Evolutionary conservation across 2,797 vertebrate species (phyloP).

Genomic region (Sarcophilus harrisii): DNA sequence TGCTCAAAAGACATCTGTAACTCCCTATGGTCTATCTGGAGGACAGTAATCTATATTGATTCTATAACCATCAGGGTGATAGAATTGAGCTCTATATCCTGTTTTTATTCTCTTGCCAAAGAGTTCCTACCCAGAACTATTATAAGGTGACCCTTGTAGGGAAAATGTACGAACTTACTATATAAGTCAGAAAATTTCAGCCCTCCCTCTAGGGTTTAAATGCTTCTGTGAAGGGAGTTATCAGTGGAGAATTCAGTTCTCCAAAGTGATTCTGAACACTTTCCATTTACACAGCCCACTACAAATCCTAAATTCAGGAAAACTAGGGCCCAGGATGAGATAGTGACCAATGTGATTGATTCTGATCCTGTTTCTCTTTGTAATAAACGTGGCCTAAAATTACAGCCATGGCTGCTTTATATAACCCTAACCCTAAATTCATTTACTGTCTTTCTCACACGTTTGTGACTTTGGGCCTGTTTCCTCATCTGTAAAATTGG

Average conservation of each 20-base stretch:
- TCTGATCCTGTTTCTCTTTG: background rate
- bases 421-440: no score
- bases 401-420: background rate
- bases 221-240: background rate
- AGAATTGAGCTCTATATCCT: background rate
- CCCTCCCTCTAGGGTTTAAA: background rate
- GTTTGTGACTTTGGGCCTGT: accelerated
- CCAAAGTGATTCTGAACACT: background rate
- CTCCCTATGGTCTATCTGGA: background rate
- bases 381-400: background rate
- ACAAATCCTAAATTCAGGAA: background rate
- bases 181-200: background rate
- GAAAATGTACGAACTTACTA: background rate
- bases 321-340: background rate
- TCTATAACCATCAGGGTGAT: background rate
- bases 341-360: background rate
- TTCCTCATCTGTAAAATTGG: background rate
- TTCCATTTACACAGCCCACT: background rate
- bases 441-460: background rate
- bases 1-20: background rate
- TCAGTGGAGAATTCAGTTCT: background rate
- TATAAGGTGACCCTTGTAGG: background rate
- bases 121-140: background rate
- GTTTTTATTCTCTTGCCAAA: background rate
- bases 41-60: background rate